Base-by-base conservation (phyloP, 1,140 invertebrate genomes). In the Hylyphantes graminicola region DNA sequence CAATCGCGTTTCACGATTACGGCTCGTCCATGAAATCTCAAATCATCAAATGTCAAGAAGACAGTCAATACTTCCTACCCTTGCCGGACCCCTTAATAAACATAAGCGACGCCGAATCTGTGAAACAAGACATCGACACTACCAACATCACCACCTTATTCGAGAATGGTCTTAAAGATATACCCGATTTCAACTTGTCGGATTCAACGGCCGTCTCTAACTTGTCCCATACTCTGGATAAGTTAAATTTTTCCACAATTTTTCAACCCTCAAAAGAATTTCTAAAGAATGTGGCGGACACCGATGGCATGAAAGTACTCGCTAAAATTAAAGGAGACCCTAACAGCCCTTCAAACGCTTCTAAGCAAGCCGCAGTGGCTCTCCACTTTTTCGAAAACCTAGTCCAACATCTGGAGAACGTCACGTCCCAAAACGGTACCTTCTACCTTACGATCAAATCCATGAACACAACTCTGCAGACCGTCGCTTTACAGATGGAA, bases 21-120 rank as follows among this genome's bases (percentile, higher is more conserved):
- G 67, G 75, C 15, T 65, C 53, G 13, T 65, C 17, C 6, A 6
- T 75, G 17, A 64, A 65, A 13, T 3, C 11, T 8, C 74, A 50
- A 10, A 9, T 83, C 5, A 19, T n/a, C 7, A 0, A 74, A 0
- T 83, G 80, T 15, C 21, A 13, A 2, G 50, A 54, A 2, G 80
- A 73, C 21, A 9, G 5, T 19, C 8, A 67, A 0, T 81, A 72
- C 48, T 57, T 81, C n/a, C 19, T 17, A 5, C 35, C 57, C 13
- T 48, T 81, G 19, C 68, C 79, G 4, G 54, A 72, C 64, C 48
- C 55, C n/a, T 48, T 81, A 0, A 57, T 73, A n/a, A 53, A 72
- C 50, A 15, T 10, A 4, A 57, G 21, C 5, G 35, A 59, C 1
- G 35, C 48, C 35, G 35, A 35, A 35, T 2, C 35, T 35, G 35